Percentiles rank a stretch among this genome's conserved stretches.
Evolutionary conservation across 2,888 invertebrate genomes (phyloP).

Genomic region (Philereme vetulata): DNA sequence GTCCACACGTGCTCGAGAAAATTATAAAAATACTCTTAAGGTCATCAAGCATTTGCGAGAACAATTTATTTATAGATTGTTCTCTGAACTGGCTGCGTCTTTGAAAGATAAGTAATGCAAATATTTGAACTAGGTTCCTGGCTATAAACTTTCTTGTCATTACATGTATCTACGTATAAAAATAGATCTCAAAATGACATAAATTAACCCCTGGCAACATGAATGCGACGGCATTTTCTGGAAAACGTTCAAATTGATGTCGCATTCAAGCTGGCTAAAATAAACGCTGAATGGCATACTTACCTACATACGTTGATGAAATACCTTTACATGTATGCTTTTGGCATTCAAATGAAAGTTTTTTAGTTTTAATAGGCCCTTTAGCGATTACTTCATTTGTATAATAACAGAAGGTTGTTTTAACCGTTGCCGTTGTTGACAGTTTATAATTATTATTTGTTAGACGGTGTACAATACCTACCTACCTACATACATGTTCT

Average conservation of each 20-base stretch:
- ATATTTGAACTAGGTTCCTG: not conserved
- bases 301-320: not conserved
- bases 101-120: not conserved
- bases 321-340: slow-evolving; percentile 1
- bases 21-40: slow-evolving; percentile 42
- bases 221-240: not conserved
- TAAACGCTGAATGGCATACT: not conserved
- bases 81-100: not conserved
- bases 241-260: not conserved
- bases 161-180: no score
- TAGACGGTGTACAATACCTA: no score
- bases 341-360: not conserved
- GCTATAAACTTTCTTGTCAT: no score
- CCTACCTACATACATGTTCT: no score
- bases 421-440: no score
- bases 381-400: not conserved
- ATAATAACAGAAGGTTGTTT: no score
- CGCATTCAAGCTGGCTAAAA: not conserved
- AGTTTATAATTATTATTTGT: no score
- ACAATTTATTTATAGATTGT: slow-evolving; percentile 28
- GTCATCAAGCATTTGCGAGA: slow-evolving; percentile 40
- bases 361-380: not conserved
- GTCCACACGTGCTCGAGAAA: slow-evolving; percentile 34
- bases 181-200: no score
- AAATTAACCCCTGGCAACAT: no score